phyloP scores from a whole-genome alignment of 2,888 invertebrate species.

The Archips crataeganus region DNA sequence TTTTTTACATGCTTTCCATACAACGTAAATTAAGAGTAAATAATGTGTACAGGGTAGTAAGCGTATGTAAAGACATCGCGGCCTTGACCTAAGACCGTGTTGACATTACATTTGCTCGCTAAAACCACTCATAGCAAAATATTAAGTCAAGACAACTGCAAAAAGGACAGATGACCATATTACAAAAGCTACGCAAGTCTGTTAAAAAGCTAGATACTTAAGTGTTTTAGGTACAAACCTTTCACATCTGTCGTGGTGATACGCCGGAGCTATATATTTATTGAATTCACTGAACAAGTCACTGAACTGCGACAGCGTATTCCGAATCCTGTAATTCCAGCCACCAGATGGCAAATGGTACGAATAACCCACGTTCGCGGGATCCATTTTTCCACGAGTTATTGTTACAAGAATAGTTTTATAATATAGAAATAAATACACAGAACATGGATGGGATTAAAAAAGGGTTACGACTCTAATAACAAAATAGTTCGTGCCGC shows the following conservation, averaged over 20 bases:
- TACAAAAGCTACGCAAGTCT: no score
- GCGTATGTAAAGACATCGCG: not conserved
- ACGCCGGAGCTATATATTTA: conserved; percentile 97
- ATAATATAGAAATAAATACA: conserved; percentile 62
- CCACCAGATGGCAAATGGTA: conserved; percentile 94
- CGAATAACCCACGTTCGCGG: conserved; percentile 91
- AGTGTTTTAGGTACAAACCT: conserved; percentile 84
- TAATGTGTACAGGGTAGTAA: not conserved
- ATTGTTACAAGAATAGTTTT: conserved; percentile 28
- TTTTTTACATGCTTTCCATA: no score
- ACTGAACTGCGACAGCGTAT: conserved; percentile 94
- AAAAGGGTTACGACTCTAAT: conserved; percentile 57
- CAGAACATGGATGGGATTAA: conserved; percentile 63
- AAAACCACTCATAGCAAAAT: not conserved
- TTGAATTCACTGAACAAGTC: conserved; percentile 98
- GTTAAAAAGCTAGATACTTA: no score
- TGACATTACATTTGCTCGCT: not conserved
- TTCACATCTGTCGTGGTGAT: conserved; percentile 98
- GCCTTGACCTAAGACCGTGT: not conserved
- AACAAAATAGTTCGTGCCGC: conserved; percentile 64
- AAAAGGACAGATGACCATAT: no score
- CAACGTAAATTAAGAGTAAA: no score
- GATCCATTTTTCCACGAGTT: conserved; percentile 73
- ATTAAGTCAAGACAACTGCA: no score
- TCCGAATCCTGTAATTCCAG: conserved; percentile 91